phyloP scores from a whole-genome alignment of 1,140 invertebrate species.

The Neodiprion pinetum region DNA sequence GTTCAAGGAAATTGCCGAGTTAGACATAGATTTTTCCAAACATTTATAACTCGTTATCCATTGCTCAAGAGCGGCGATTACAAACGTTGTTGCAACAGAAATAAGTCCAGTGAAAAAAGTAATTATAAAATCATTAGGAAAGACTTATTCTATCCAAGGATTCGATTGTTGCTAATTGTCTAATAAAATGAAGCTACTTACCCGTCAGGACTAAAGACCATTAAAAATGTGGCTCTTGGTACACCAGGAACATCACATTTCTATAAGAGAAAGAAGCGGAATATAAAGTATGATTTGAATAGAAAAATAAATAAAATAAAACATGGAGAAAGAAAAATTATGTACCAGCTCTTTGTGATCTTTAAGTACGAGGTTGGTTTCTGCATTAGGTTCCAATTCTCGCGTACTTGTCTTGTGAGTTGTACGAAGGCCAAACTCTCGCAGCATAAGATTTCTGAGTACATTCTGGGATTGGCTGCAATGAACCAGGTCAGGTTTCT shows the following conservation, averaged over 20 bases:
- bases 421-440: constrained; percentile 49
- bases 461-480: constrained; percentile 45
- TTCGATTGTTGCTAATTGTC: background rate
- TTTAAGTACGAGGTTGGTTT: constrained; percentile 63
- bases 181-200: constrained; percentile 53
- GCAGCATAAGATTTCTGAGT: constrained; percentile 49
- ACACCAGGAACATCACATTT: constrained; percentile 77
- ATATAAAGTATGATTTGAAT: constrained; percentile 12
- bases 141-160: constrained; percentile 1
- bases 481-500: constrained; percentile 39
- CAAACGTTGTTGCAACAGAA: constrained; percentile 10
- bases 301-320: constrained; percentile 11
- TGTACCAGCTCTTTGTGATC: constrained; percentile 62
- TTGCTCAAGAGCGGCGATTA: background rate
- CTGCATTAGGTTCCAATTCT: constrained; percentile 61
- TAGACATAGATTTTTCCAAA: background rate
- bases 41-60: constrained; percentile 23
- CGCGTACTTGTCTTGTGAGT: constrained; percentile 44
- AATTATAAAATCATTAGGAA: constrained; percentile 22
- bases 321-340: constrained; percentile 30
- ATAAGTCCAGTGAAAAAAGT: background rate
- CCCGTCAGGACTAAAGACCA: constrained; percentile 88
- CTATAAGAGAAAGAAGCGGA: constrained; percentile 57
- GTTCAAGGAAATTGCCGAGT: too few relatives aligned
- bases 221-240: constrained; percentile 80